Percentiles rank a stretch among this genome's conserved stretches.
These are phyloP conservation scores for Engystomops pustulosus DNA, from an alignment of 2,113 vertebrate genomes.

Conservation along the genomic window DNA sequence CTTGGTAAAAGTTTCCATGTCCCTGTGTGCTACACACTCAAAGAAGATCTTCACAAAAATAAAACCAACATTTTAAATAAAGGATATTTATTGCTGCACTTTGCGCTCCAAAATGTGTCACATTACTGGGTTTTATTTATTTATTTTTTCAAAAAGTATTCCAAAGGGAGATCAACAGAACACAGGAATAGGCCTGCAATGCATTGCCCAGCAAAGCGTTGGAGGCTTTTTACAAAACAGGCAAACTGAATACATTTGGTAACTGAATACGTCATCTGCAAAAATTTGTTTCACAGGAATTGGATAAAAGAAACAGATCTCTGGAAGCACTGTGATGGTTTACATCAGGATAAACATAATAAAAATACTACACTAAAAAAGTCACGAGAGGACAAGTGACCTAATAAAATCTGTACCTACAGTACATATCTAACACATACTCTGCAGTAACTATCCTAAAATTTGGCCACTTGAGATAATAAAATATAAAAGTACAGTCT, in stretches of 20 bases:
- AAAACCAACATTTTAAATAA: constrained; percentile 4
- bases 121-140: background rate
- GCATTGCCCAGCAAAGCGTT: constrained; percentile 39
- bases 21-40: background rate
- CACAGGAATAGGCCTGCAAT: constrained; percentile 18
- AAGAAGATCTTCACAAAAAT: background rate
- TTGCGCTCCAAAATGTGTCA: constrained; percentile 28
- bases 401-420: background rate
- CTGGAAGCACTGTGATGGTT: constrained; percentile 34
- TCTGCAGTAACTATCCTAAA: background rate
- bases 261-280: constrained; percentile 17
- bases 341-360: background rate
- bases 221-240: constrained; percentile 9
- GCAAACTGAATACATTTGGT: constrained; percentile 8
- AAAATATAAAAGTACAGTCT: constrained; percentile 75
- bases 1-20: background rate
- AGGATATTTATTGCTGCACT: constrained; percentile 52
- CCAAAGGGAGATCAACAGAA: background rate
- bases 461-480: constrained; percentile 71
- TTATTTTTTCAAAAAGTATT: background rate
- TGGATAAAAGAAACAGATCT: background rate
- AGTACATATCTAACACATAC: background rate
- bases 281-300: constrained; percentile 25
- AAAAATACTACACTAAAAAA: background rate
- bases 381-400: background rate